Evolutionary conservation across 2,113 vertebrate genomes (phyloP).

Genomic region (Phoenicopterus ruber): DNA sequence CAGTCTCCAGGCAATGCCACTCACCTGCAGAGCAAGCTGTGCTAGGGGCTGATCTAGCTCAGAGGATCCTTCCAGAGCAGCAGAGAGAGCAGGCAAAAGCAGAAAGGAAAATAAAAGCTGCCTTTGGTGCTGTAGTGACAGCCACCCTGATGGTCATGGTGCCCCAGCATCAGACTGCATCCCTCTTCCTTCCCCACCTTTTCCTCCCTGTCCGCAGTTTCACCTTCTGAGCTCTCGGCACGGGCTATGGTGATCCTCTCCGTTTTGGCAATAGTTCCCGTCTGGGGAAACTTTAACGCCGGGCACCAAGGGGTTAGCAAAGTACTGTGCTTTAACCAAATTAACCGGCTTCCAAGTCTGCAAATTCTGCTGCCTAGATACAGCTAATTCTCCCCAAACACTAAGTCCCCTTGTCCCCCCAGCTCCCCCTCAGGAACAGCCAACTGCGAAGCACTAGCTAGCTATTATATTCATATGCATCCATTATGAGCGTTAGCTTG

Average conservation of each 20-base stretch:
- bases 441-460: background rate
- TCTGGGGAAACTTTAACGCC: background rate
- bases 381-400: background rate
- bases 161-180: background rate
- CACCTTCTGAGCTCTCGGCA: background rate
- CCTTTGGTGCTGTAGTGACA: background rate
- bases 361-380: background rate
- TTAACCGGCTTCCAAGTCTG: background rate
- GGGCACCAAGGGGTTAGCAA: background rate
- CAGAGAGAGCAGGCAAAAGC: background rate
- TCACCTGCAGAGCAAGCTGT: background rate
- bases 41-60: background rate
- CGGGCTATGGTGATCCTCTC: background rate
- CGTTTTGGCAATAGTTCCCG: background rate
- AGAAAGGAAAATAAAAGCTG: background rate
- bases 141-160: background rate
- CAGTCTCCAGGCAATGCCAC: background rate
- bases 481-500: constrained; percentile 27
- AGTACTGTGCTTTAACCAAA: background rate
- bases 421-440: background rate
- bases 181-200: background rate
- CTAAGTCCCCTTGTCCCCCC: background rate
- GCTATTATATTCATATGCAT: background rate
- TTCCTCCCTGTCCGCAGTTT: background rate
- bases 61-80: no score